These are phyloP conservation scores for Heteromurus nitidus DNA, from an alignment of 2,888 invertebrate genomes.

Conservation along the genomic window DNA sequence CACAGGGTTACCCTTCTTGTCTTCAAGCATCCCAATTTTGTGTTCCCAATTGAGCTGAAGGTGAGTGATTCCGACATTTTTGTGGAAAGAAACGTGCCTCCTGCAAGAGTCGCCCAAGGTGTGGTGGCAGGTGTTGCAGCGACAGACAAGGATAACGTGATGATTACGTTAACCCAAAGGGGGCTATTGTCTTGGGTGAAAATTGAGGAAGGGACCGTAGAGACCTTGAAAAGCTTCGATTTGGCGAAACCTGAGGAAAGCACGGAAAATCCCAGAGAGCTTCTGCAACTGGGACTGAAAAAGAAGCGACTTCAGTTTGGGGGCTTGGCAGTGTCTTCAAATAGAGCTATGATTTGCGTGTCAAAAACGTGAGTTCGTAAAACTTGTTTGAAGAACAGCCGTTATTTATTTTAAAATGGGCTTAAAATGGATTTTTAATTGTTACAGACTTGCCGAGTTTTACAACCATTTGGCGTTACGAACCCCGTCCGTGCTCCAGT, in stretches of 20 bases:
- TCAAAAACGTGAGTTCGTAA: constrained; percentile 36
- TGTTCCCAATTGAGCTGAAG: constrained; percentile 26
- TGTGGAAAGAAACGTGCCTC: not conserved
- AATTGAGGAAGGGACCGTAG: constrained; percentile 22
- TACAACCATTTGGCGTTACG: constrained; percentile 55
- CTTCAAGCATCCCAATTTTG: constrained; percentile 44
- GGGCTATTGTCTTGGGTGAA: constrained; percentile 25
- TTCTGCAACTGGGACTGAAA: not conserved
- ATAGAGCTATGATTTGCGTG: constrained; percentile 46
- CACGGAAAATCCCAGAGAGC: no score
- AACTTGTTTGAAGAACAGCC: not conserved
- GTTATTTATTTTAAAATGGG: not conserved
- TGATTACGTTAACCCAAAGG: constrained; percentile 27
- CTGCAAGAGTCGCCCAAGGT: constrained; percentile 21
- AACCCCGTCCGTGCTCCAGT: constrained; percentile 46
- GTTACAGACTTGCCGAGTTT: constrained; percentile 36
- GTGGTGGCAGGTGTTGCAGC: constrained; percentile 2
- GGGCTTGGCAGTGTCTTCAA: constrained; percentile 46
- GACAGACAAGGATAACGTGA: not conserved
- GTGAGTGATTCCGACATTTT: not conserved
- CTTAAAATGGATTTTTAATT: constrained; percentile 1
- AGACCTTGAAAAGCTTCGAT: not conserved
- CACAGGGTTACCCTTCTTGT: constrained; percentile 13
- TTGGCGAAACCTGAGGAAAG: constrained; percentile 28
- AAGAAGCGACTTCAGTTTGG: constrained; percentile 58